Percentiles rank a stretch among this genome's conserved stretches.
These are phyloP conservation scores for Cynopterus brachyotis DNA, from an alignment of 2,113 vertebrate species.

Conservation along the genomic window DNA sequence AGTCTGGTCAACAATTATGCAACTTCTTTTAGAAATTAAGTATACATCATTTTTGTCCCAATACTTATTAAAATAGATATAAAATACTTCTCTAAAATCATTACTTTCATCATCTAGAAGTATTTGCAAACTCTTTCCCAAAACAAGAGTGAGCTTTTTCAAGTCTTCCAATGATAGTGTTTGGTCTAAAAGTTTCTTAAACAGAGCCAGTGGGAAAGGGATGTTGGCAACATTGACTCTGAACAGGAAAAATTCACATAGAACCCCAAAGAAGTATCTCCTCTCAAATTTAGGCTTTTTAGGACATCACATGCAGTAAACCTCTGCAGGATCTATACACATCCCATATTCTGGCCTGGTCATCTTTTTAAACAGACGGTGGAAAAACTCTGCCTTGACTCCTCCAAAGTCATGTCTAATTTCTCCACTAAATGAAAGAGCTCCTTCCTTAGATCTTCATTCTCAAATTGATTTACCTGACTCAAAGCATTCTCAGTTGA, in stretches of 20 bases:
- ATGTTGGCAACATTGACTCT: constrained; percentile 94
- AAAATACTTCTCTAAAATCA: background rate
- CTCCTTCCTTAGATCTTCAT: too few relatives aligned
- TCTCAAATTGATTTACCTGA: too few relatives aligned
- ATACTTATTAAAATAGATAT: background rate
- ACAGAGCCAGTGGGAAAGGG: constrained; percentile 93
- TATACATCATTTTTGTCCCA: background rate
- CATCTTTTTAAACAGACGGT: constrained; percentile 83
- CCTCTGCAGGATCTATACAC: constrained; percentile 80
- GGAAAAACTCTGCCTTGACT: constrained; percentile 84
- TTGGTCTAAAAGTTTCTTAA: constrained; percentile 92
- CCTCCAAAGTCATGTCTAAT: constrained; percentile 6
- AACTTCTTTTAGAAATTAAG: background rate
- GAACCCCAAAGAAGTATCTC: constrained; percentile 80
- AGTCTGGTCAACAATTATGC: background rate
- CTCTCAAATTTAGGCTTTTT: constrained; percentile 61
- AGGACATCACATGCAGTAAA: constrained; percentile 87
- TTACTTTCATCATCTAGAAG: background rate
- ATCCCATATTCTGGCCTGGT: constrained; percentile 78
- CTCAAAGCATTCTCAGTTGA: too few relatives aligned
- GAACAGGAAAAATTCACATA: constrained; percentile 86
- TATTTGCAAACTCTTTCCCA: background rate
- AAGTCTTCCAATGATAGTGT: background rate
- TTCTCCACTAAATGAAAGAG: constrained; percentile 82
- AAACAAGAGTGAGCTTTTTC: background rate